phyloP scores from a whole-genome alignment of 2,888 invertebrate genomes.

The Hyles lineata region DNA sequence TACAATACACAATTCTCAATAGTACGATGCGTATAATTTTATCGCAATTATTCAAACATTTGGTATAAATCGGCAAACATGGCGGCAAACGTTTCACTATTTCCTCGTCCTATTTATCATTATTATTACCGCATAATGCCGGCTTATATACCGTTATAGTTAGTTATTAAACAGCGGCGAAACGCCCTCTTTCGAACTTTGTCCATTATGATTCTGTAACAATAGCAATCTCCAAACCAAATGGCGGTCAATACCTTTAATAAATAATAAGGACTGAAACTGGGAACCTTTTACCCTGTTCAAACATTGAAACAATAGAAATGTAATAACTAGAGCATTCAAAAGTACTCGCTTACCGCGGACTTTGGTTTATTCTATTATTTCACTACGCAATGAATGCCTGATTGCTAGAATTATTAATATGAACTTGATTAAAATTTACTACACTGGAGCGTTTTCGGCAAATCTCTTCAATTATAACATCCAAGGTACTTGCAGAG shows the following conservation, averaged over 20 bases:
- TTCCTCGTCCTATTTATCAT: conserved; percentile 23
- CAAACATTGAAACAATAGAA: conserved; percentile 49
- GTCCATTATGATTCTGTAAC: conserved; percentile 52
- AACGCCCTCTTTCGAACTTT: conserved; percentile 48
- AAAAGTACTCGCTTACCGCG: conserved; percentile 41
- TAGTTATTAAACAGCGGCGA: conserved; percentile 43
- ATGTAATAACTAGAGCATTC: conserved; percentile 44
- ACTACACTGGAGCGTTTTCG: neutral
- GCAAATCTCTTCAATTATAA: neutral
- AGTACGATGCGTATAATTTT: too few species aligned
- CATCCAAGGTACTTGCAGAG: neutral
- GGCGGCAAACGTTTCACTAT: conserved; percentile 17
- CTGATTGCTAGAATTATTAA: conserved; percentile 20
- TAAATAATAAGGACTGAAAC: conserved; percentile 51
- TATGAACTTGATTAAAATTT: conserved; percentile 20
- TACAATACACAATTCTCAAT: conserved; percentile 2
- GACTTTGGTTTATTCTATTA: conserved; percentile 36
- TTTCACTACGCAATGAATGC: conserved; percentile 31
- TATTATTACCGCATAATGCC: conserved; percentile 23
- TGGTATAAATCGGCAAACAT: conserved; percentile 4
- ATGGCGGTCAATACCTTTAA: conserved; percentile 53
- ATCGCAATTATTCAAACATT: conserved; percentile 14
- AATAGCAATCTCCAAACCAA: conserved; percentile 50
- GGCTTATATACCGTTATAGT: conserved; percentile 35
- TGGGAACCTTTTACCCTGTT: conserved; percentile 49